These are phyloP conservation scores for Capromys pilorides DNA, from an alignment of 2,797 vertebrate genomes.

Conservation along the genomic window DNA sequence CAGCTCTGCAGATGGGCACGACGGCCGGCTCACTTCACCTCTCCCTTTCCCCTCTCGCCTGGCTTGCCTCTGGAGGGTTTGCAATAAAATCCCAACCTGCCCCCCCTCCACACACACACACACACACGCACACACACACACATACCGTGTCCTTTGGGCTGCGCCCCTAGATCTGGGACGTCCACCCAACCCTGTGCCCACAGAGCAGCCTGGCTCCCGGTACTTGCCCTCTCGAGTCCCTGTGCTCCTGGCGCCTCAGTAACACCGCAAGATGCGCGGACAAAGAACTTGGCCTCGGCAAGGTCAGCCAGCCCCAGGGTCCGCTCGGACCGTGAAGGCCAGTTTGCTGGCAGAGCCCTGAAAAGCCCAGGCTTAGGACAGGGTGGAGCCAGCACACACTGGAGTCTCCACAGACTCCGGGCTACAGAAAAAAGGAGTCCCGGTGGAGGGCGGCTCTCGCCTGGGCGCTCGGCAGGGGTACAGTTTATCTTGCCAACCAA, in stretches of 20 bases:
- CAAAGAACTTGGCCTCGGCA: background rate
- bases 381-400: background rate
- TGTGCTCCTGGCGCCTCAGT: background rate
- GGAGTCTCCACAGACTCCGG: background rate
- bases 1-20: too few relatives aligned
- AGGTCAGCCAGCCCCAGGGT: too few relatives aligned
- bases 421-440: background rate
- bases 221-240: background rate
- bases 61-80: background rate
- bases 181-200: background rate
- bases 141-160: background rate
- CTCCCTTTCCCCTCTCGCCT: background rate
- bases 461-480: background rate
- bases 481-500: background rate
- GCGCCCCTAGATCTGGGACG: background rate
- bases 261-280: background rate
- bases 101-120: too few relatives aligned
- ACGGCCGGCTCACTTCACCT: background rate
- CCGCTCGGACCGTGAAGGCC: too few relatives aligned
- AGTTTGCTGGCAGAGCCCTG: too few relatives aligned
- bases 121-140: too few relatives aligned
- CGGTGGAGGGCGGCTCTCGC: accelerated
- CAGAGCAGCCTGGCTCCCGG: background rate
- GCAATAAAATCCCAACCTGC: background rate
- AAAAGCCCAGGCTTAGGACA: background rate